Percentiles rank a stretch among this genome's conserved stretches.
Evolutionary conservation across 2,113 vertebrate genomes (phyloP).

Genomic region (Gopherus evgoodei): DNA sequence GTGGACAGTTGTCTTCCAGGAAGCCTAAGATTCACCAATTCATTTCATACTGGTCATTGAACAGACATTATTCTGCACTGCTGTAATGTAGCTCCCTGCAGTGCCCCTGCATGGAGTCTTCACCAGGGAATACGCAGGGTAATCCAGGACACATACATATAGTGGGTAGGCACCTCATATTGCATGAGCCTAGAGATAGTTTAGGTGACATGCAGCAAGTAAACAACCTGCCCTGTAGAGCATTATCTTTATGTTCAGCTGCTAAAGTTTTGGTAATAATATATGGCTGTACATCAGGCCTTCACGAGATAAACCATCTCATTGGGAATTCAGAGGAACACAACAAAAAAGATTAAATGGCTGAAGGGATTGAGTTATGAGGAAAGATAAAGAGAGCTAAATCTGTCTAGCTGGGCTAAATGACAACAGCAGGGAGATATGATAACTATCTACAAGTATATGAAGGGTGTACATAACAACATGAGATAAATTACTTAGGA

Average conservation of each 20-base stretch:
- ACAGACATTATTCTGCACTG: background rate
- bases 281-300: background rate
- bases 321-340: slow-evolving; percentile 44
- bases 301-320: slow-evolving; percentile 46
- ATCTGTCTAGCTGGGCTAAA: slow-evolving; percentile 34
- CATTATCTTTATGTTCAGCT: background rate
- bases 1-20: background rate
- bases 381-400: slow-evolving; percentile 65
- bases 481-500: background rate
- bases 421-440: background rate
- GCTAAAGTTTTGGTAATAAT: slow-evolving; percentile 44
- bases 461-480: slow-evolving; percentile 48
- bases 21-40: background rate
- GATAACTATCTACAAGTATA: slow-evolving; percentile 38
- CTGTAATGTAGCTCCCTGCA: background rate
- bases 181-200: background rate
- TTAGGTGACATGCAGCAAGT: background rate
- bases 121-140: background rate
- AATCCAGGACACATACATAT: background rate
- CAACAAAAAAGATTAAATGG: slow-evolving; percentile 55
- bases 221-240: background rate
- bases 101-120: fast-evolving
- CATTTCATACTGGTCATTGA: fast-evolving
- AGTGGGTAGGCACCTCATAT: fast-evolving
- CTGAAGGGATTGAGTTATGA: slow-evolving; percentile 58